Evolutionary conservation across 1,140 invertebrate species (phyloP).

Genomic region (Propsilocerus akamusi): DNA sequence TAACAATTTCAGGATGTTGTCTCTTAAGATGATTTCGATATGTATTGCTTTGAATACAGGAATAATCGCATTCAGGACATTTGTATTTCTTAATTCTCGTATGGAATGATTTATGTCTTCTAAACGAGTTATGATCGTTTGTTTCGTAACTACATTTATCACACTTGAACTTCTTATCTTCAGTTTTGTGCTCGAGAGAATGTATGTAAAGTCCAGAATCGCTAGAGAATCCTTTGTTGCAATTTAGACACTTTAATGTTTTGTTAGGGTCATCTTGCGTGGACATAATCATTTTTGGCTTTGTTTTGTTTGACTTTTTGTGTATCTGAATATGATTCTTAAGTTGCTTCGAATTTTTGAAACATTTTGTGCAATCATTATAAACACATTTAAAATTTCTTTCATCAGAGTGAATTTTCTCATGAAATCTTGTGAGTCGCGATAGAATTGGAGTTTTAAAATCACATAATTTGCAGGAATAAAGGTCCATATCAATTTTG

Average conservation of each 20-base stretch:
- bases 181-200: slow-evolving; percentile 16
- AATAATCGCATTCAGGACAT: slow-evolving; percentile 31
- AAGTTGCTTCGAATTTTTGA: slow-evolving; percentile 37
- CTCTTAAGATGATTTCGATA: neutral
- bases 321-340: slow-evolving; percentile 25
- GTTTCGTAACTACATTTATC: slow-evolving; percentile 32
- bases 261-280: neutral
- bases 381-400: slow-evolving; percentile 30
- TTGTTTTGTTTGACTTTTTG: slow-evolving; percentile 18
- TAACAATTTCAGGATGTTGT: neutral
- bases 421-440: slow-evolving; percentile 29
- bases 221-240: neutral
- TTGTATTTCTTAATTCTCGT: slow-evolving; percentile 41
- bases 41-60: slow-evolving; percentile 29
- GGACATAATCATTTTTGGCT: slow-evolving; percentile 7
- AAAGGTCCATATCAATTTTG: slow-evolving; percentile 35
- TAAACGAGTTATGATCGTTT: slow-evolving; percentile 46
- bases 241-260: neutral
- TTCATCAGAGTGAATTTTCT: slow-evolving; percentile 27
- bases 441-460: slow-evolving; percentile 27
- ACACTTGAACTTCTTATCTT: slow-evolving; percentile 51
- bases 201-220: neutral
- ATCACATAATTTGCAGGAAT: slow-evolving; percentile 26
- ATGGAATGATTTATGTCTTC: slow-evolving; percentile 44
- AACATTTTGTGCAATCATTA: slow-evolving; percentile 31